Conservation (phyloP, 2,797 vertebrate genomes). For the Coluber constrictor region DNA sequence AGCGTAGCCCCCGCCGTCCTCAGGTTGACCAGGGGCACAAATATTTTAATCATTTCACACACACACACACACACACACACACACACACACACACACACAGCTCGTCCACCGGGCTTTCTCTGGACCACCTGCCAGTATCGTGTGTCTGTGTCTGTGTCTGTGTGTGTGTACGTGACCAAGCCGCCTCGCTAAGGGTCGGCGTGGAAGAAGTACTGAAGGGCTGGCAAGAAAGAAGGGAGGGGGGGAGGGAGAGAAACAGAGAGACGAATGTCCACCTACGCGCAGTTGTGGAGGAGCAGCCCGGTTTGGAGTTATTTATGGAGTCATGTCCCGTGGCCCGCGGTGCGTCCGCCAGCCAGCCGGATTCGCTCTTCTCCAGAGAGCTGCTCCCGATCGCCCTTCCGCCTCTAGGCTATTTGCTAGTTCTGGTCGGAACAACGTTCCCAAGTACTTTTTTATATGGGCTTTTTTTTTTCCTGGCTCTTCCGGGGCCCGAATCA, state of each 20-base stretch:
- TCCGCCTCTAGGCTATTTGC: constrained; percentile 63
- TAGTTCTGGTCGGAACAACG: constrained; percentile 70
- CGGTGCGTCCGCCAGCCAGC: background rate
- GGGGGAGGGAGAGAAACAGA: background rate
- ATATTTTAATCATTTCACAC: background rate
- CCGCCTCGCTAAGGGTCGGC: background rate
- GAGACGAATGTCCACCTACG: background rate
- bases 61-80: no score
- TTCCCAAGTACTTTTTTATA: constrained; percentile 82
- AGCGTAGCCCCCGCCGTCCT: background rate
- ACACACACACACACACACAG: background rate
- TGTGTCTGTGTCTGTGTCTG: no score
- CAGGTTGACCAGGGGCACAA: background rate
- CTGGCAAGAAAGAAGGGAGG: background rate
- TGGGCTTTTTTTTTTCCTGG: constrained; percentile 59
- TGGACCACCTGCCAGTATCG: constrained; percentile 7
- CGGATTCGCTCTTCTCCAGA: constrained; percentile 23
- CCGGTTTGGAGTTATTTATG: background rate
- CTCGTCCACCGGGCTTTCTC: background rate
- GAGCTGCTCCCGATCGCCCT: constrained; percentile 15
- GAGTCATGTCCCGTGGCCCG: background rate
- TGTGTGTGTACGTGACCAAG: background rate
- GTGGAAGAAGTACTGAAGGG: background rate
- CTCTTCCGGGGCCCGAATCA: constrained; percentile 79
- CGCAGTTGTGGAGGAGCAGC: background rate